Base-by-base conservation (phyloP, 53 echinoderm and acorn worm species). In the Hippasteria phrygiana region DNA sequence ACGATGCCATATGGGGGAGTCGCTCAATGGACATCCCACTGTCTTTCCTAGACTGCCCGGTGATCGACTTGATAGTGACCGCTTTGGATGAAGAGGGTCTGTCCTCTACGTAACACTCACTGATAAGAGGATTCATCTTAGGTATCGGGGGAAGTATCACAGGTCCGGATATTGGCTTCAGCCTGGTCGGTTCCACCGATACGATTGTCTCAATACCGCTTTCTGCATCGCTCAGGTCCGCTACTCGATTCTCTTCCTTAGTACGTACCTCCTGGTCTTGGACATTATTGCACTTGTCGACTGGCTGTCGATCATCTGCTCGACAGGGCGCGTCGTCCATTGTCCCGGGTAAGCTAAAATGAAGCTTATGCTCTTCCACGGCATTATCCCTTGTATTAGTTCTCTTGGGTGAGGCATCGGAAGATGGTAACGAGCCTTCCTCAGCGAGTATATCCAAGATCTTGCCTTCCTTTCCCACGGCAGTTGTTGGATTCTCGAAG, bases 371-470 rank as follows among this genome's bases (percentile, higher is more conserved):
- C 18, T 38, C 42, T 27, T 62, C 29, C 59, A 8, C 26, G 27
- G 59, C n/a, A 1, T 59, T n/a, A 34, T 4, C 22, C 13, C 18
- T 14, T 62, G 62, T 11, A 9, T 20, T 33, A 16, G 9, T 26
- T 42, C 73, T 73, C 73, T 73, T 73, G 9, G 88, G 66, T 12
- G 91, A 90, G 37, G 36, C 77, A 2, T 65, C 22, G 10, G 39
- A 41, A 4, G 91, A 88, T 47, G 22, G 46, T 0, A 91, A 28
- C 14, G 90, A 90, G 8, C 87, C 87, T 39, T 87, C 93, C 43
- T 90, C 90, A 2, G 93, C 75, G n/a, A 93, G 42, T 1, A 73
- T 41, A 31, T 93, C 93, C 27, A 93, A 64, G 0, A 87, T 62
- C 40, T 73, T 81, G 4, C 43, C 81, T 45, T 55, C 75, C 76